Percentiles rank a stretch among this genome's conserved stretches.
phyloP scores from a whole-genome alignment of 1,140 invertebrate species.

The Eufriesea mexicana region DNA sequence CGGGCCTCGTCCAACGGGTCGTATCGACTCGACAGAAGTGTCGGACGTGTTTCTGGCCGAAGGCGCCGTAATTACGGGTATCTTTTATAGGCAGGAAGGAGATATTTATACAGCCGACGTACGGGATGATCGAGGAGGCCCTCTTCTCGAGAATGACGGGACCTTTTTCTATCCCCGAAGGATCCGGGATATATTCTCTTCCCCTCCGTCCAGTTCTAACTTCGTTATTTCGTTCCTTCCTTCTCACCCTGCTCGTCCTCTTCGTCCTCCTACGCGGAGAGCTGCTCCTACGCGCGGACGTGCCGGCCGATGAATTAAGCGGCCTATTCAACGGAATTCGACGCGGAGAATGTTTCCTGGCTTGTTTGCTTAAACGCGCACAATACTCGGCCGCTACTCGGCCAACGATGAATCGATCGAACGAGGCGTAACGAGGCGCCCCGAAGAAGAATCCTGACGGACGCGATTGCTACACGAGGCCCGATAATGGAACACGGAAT shows the following conservation, averaged over 20 bases:
- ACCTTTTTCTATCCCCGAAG: slow-evolving; percentile 67
- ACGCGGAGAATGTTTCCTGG: slow-evolving; percentile 54
- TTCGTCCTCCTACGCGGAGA: no score
- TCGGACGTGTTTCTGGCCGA: slow-evolving; percentile 75
- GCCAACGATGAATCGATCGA: slow-evolving; percentile 38
- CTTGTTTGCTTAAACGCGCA: slow-evolving; percentile 64
- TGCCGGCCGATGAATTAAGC: slow-evolving; percentile 59
- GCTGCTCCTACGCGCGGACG: no score
- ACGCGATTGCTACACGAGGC: slow-evolving; percentile 38
- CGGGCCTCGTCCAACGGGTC: background rate
- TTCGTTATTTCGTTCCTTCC: slow-evolving; percentile 46
- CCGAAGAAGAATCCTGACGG: slow-evolving; percentile 51
- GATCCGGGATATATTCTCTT: background rate
- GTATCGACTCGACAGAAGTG: slow-evolving; percentile 63
- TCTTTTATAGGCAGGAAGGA: slow-evolving; percentile 77
- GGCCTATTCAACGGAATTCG: slow-evolving; percentile 61
- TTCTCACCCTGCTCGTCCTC: no score
- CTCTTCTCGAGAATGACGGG: slow-evolving; percentile 73
- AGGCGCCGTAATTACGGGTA: slow-evolving; percentile 78
- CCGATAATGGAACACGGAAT: slow-evolving; percentile 41
- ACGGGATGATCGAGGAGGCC: slow-evolving; percentile 79
- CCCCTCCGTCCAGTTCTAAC: background rate
- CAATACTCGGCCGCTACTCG: slow-evolving; percentile 47
- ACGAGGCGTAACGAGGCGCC: slow-evolving; percentile 55
- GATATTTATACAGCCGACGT: slow-evolving; percentile 81